These are phyloP conservation scores for Pseudolycoriella hygida DNA, from an alignment of 2,888 invertebrate species.

Conservation along the genomic window DNA sequence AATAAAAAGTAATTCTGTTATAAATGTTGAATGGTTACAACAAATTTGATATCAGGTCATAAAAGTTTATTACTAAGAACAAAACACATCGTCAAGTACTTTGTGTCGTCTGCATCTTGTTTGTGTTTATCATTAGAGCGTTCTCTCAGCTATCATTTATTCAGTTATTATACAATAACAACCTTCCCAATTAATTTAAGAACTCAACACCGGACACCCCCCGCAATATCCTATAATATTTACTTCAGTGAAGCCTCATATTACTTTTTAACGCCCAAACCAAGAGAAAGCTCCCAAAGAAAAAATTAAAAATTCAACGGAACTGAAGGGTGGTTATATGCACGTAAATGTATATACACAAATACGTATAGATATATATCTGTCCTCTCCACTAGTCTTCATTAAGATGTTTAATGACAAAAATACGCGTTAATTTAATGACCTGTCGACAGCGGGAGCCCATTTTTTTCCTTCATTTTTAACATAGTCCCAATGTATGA, in stretches of 20 bases:
- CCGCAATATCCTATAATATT: neutral
- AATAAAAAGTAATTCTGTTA: too few species aligned
- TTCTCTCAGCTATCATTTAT: too few species aligned
- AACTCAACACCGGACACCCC: conserved; percentile 1
- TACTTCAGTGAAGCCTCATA: too few species aligned
- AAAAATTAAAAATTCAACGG: too few species aligned
- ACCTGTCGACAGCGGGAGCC: conserved; percentile 12
- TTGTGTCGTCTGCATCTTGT: too few species aligned
- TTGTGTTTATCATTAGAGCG: too few species aligned
- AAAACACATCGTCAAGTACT: too few species aligned
- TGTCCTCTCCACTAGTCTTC: conserved; percentile 9
- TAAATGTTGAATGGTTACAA: too few species aligned
- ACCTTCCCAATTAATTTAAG: conserved; percentile 1
- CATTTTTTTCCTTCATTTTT: conserved; percentile 3
- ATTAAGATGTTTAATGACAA: conserved; percentile 13
- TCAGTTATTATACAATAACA: neutral
- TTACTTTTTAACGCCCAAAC: too few species aligned
- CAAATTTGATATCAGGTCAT: too few species aligned
- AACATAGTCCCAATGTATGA: neutral
- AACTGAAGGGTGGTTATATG: neutral
- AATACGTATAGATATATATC: neutral
- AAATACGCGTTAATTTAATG: conserved; percentile 12
- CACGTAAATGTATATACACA: neutral
- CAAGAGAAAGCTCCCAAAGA: too few species aligned
- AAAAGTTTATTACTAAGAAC: too few species aligned